Evolutionary conservation across 2,113 vertebrate genomes (phyloP), one percentile per base, ranked within the genome.

Genomic region (Myotis lucifugus): DNA sequence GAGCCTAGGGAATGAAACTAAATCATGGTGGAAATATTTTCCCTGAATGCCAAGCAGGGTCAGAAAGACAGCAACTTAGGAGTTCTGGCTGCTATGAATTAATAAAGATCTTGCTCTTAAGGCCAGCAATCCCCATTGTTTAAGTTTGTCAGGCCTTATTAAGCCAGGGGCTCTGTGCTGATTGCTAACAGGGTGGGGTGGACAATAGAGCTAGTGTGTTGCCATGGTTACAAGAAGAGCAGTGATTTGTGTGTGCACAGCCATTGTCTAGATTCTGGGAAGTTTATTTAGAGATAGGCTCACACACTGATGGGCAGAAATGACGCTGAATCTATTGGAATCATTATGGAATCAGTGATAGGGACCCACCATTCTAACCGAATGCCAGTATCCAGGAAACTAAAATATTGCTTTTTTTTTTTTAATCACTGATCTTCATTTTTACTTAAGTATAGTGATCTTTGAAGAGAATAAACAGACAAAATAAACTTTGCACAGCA

Each of bases 231-330:
- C 97, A 94, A 1, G 46, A 96, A 93, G 97, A 98, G 94, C 97
- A 97, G 97, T 97, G 87, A 96, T 97, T 95, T 95, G 97, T 34
- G 93, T 98, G 96, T 97, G 97, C 5, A 32, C 46, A 81, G 0
- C 2, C 87, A 88, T 94, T 97, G 92, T 97, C 97, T 97, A 93
- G 96, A 97, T 96, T 98, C 97, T 93, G 97, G 90, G 92, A 98
- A 97, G 97, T 98, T 97, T 98, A 98, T 98, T 98, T 98, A 97
- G 94, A 96, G 96, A 98, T 82, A 97, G 90, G 85, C 96, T 98
- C 92, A 96, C 84, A 94, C 37, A 32, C 90, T 97, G 76, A 96
- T 1, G 77, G 96, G 76, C 85, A 96, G 96, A 97, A 97, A 95
- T 40, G 17, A 81, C 86, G 96, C 85, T 87, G 94, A 97, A 90